Evolutionary conservation across 2,113 vertebrate species (phyloP), one percentile per base, ranked within the genome.

Genomic region (Pachycephala philippinensis): DNA sequence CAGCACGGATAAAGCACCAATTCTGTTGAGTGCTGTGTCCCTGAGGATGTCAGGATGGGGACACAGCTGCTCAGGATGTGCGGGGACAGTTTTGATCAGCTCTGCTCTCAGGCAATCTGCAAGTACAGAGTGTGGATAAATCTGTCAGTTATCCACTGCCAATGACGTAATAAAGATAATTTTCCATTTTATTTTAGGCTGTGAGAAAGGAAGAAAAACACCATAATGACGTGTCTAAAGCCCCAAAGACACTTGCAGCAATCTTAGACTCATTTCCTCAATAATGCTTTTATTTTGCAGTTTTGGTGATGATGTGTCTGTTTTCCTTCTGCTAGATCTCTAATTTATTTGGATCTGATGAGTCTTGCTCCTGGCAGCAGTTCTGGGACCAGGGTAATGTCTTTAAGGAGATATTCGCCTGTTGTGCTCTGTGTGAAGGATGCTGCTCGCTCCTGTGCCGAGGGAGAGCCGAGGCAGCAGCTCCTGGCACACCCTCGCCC

Each of bases 1-100:
- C 61, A 53, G n/a, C 18, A 15, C 0, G 0, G 72, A 1, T 6
- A 15, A 37, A 17, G 18, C 1, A 0, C 33, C 2, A 31, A 3
- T 10, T 30, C 30, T 24, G 37, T 16, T 0, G 7, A 9, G 74
- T 10, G 35, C 57, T 8, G 15, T 27, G 83, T 44, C 31, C 53
- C 44, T 6, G 47, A 6, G 75, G 49, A 0, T 63, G 68, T 2
- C 21, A 2, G n/a, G 35, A 7, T 7, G 61, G 77, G 7, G 44
- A 7, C 11, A 1, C 4, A 0, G 64, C 59, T 40, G 35, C 16
- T 47, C 1, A 1, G 60, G 64, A 3, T 50, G 22, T 8, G 53
- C 59, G 33, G 47, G 28, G 54, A 18, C 52, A 22, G 27, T 10
- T 59, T 10, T 9, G 35, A 14, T 59, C 78, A 54, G 31, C 74